Base-by-base conservation (phyloP, 1,140 invertebrate genomes). In the Hylaeus volcanicus region DNA sequence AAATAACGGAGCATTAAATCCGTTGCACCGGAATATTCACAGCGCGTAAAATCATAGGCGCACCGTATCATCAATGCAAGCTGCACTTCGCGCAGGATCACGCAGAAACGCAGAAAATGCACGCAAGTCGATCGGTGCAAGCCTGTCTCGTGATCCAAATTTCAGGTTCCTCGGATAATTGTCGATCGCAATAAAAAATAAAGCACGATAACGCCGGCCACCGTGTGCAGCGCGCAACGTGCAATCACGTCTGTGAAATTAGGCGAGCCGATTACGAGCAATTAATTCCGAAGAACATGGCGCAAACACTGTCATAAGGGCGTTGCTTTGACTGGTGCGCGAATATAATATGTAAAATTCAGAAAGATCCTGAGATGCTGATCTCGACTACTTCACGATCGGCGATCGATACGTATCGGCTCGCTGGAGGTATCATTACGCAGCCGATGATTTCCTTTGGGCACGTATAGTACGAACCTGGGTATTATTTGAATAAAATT, bases 341-440 rank as follows among this genome's bases (percentile, higher is more conserved):
- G 76, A 74, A 81, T 83, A 80, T 86, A 76, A 53, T 79, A 79
- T 83, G 53, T 71, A 82, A 83, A 79, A 74, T 74, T 69, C 39
- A 69, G 14, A 26, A 48, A 64, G 51, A 63, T 58, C 79, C 69
- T 11, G 15, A 58, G 63, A 73, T 45, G 55, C 8, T 26, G 26
- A 45, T 45, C 37, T 56, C 55, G 60, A 65, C 12, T 37, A 45
- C 70, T 45, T 72, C 11, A 14, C 12, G 58, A 71, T 70, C 58
- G 39, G 48, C n/a, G 37, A 41, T 60, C 51, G 76, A 79, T 55
- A 39, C 48, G 45, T 56, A 79, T 79, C 69, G 48, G 37, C 39
- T 63, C 5, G 14, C 14, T 5, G 4, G 12, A 53, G 48, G 68
- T 75, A 76, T 79, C 75, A 83, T 83, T 72, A 72, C 43, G 4